Conservation (phyloP, 2,113 vertebrate species). For the Heliornis fulica region DNA sequence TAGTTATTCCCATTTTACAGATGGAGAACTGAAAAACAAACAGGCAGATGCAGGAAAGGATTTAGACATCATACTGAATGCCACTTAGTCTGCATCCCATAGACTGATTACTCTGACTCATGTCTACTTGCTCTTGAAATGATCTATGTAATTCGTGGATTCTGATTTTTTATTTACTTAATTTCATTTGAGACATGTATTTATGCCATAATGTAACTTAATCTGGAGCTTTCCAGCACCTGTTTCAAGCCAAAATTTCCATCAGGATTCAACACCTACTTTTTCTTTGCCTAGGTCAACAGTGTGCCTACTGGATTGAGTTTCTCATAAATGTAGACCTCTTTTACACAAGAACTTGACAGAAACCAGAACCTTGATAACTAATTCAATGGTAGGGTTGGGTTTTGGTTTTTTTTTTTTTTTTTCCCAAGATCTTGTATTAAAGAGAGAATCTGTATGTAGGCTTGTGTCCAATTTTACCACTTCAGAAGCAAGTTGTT, state of each 20-base stretch:
- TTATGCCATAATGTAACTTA: not conserved
- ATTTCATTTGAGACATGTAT: not conserved
- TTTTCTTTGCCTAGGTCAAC: not conserved
- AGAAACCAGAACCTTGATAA: not conserved
- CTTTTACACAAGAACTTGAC: not conserved
- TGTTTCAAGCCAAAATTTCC: not conserved
- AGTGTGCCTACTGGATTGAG: not conserved
- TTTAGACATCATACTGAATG: not conserved
- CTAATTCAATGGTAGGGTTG: accelerated
- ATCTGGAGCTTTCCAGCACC: not conserved
- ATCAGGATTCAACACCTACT: not conserved
- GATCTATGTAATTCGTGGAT: not conserved
- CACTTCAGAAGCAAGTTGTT: not conserved
- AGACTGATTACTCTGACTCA: not conserved
- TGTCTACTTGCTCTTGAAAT: not conserved
- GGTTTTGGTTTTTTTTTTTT: no score
- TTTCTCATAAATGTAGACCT: not conserved
- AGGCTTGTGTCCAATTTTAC: not conserved
- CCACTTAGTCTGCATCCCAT: not conserved
- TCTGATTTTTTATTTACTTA: not conserved
- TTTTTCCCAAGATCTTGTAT: not conserved
- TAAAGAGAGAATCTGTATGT: not conserved
- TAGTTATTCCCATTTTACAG: not conserved
- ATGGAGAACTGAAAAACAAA: not conserved
- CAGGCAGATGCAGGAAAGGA: not conserved